Evolutionary conservation across 2,797 vertebrate species (phyloP).

Genomic region (Hyperoplus immaculatus): DNA sequence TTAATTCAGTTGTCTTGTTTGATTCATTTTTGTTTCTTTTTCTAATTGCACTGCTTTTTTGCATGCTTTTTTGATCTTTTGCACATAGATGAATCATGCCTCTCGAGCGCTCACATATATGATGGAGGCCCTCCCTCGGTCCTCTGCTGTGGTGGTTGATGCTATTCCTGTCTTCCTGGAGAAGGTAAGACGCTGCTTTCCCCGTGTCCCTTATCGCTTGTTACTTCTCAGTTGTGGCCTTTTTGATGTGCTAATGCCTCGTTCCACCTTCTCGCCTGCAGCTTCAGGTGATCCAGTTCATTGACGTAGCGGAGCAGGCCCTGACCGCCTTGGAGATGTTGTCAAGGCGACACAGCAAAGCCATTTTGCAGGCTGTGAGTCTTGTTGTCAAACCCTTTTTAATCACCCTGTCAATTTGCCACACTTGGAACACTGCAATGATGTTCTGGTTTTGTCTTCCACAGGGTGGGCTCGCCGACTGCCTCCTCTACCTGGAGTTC

Average conservation of each 20-base stretch:
- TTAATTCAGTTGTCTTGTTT: not conserved
- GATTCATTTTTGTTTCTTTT: not conserved
- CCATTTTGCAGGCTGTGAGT: constrained; percentile 98
- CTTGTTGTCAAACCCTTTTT: constrained; percentile 12
- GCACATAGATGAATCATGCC: constrained; percentile 96
- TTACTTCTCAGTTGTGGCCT: constrained; percentile 4
- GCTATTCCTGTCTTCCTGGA: constrained; percentile 99
- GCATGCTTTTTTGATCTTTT: constrained; percentile 33
- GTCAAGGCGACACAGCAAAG: constrained; percentile 99
- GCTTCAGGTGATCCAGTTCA: constrained; percentile 99
- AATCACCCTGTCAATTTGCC: not conserved
- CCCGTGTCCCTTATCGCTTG: not conserved
- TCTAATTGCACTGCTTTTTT: constrained; percentile 16
- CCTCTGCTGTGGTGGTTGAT: constrained; percentile 98
- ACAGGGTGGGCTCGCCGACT: constrained; percentile 95
- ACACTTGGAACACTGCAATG: not conserved
- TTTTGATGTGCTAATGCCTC: constrained; percentile 53
- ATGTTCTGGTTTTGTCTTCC: constrained; percentile 23
- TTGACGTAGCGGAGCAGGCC: constrained; percentile 99
- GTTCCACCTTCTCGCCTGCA: constrained; percentile 67
- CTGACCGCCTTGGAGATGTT: constrained; percentile 99
- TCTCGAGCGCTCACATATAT: constrained; percentile 99
- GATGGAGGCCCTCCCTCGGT: constrained; percentile 99
- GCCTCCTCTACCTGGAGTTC: constrained; percentile 98
- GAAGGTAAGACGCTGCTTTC: constrained; percentile 86